Conservation (phyloP, 30 jellyfish, hydroid and myxozoan species). For the Hydra vulgaris region DNA sequence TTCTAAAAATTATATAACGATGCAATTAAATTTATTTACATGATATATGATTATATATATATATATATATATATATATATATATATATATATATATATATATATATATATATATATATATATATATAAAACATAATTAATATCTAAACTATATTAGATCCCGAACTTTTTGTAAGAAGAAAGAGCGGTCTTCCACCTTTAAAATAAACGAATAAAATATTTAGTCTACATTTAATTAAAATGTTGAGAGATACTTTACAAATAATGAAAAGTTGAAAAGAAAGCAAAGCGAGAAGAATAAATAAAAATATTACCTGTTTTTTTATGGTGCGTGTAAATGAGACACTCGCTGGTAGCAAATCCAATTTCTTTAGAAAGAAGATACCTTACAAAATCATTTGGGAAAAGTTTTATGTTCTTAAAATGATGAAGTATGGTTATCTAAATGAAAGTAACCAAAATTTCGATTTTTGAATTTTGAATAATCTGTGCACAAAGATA, state of each 20-base stretch:
- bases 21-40: too few relatives aligned
- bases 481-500: too few relatives aligned
- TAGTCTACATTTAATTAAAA: too few relatives aligned
- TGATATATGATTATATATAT: too few relatives aligned
- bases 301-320: constrained; percentile 84
- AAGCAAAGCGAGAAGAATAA: too few relatives aligned
- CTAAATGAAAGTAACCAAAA: constrained; percentile 8
- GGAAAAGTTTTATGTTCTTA: constrained; percentile 51
- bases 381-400: constrained; percentile 65
- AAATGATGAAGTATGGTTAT: constrained; percentile 36
- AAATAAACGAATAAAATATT: neutral
- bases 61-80: too few relatives aligned
- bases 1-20: too few relatives aligned
- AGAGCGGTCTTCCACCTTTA: constrained; percentile 74
- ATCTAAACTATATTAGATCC: constrained; percentile 6
- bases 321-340: constrained; percentile 50
- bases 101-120: too few relatives aligned
- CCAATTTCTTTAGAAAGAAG: constrained; percentile 83
- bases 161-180: constrained; percentile 65
- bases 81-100: too few relatives aligned
- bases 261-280: too few relatives aligned
- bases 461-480: too few relatives aligned
- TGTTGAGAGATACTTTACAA: too few relatives aligned
- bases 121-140: neutral
- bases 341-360: constrained; percentile 63